Evolutionary conservation across 2,113 vertebrate genomes (phyloP), one percentile per base, ranked within the genome.

Genomic region (Micromys minutus): DNA sequence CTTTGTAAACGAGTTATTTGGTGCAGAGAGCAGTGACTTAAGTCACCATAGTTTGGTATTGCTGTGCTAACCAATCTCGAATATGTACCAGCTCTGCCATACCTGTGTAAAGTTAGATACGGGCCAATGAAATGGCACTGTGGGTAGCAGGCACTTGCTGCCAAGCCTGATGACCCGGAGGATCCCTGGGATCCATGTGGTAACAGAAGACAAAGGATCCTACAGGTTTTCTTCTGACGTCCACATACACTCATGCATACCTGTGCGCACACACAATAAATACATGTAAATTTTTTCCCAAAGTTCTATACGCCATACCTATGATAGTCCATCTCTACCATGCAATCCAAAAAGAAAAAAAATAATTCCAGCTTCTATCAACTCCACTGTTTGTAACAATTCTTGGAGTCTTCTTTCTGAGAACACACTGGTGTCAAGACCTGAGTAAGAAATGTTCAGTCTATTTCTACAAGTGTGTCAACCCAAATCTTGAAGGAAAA

Each of bases 391-490:
- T 93, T 89, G 45, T 72, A 57, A 90, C 63, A 84, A 76, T 65
- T 29, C 61, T 90, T 65, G 29, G 59, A 55, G 5, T 95, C 92
- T 81, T n/a, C 24, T 77, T 0, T 63, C 67, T 93, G 47, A 69
- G 65, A 94, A 90, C 29, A 94, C 19, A 45, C 24, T 61, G 57
- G 63, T 84, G 39, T 7, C 52, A 74, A 90, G 26, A 61, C 31
- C n/a, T 42, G 80, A 55, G 39, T 75, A 92, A 93, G 45, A 84
- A n/a, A 45, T n/a, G 10, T 29, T 85, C 26, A 39, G 24, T 84
- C 42, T 94, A 50, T 75, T 93, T 93, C 95, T 86, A 29, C 24
- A 94, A 83, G 91, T 92, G 17, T 52, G 50, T 85, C 75, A 67
- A 90, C 52, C 74, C 47, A 76, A 75, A 52, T 52, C 29, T 55